phyloP scores from a whole-genome alignment of 1,140 invertebrate genomes.

The Pristionchus pacificus region DNA sequence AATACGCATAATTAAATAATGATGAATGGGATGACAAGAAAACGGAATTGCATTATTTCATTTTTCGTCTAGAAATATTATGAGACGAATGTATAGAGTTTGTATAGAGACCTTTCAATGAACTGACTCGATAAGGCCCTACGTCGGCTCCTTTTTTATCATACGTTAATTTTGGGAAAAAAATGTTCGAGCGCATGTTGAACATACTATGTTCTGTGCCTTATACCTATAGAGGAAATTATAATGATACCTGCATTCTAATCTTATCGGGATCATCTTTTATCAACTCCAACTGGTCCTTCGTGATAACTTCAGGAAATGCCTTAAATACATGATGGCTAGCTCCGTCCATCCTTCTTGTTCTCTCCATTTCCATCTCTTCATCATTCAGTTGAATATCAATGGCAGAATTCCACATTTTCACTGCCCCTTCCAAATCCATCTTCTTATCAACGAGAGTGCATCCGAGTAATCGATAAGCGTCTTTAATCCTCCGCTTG shows the following conservation, averaged over 20 bases:
- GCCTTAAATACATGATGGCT: constrained; percentile 30
- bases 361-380: constrained; percentile 1
- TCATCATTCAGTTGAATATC: constrained; percentile 20
- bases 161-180: too few relatives aligned
- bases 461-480: constrained; percentile 42
- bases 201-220: too few relatives aligned
- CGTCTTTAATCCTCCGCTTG: constrained; percentile 29
- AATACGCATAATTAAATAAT: too few relatives aligned
- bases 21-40: too few relatives aligned
- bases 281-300: constrained; percentile 20
- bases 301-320: constrained; percentile 23
- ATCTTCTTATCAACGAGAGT: constrained; percentile 42
- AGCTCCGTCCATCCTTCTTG: neutral
- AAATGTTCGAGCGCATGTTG: too few relatives aligned
- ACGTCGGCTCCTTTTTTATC: too few relatives aligned
- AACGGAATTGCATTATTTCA: constrained; percentile 12
- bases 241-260: constrained; percentile 43
- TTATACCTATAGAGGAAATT: neutral
- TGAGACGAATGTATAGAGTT: neutral
- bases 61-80: constrained; percentile 10
- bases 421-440: constrained; percentile 35
- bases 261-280: constrained; percentile 41
- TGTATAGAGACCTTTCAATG: too few relatives aligned
- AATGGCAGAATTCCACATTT: constrained; percentile 32
- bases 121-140: too few relatives aligned